These are phyloP conservation scores for Plebejus melissa DNA, from an alignment of 2,888 invertebrate species.

Conservation along the genomic window DNA sequence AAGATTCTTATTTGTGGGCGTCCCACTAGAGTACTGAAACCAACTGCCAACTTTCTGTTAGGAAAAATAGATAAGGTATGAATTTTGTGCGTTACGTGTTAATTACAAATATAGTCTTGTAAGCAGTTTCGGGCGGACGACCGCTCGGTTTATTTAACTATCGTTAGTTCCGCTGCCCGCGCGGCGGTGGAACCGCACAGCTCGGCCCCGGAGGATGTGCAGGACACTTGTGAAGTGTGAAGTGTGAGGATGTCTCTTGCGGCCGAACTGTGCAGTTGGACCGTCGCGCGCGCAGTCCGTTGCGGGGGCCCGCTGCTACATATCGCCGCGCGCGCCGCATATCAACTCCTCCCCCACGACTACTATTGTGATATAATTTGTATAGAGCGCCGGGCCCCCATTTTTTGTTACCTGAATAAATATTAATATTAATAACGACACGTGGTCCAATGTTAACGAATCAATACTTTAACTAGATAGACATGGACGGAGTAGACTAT, in stretches of 20 bases:
- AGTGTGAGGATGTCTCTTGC: not conserved
- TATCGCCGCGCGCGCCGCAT: slow-evolving; percentile 43
- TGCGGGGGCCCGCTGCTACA: not conserved
- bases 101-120: slow-evolving; percentile 66
- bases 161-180: slow-evolving; percentile 44
- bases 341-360: slow-evolving; percentile 44
- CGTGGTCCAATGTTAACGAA: slow-evolving; percentile 79
- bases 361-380: slow-evolving; percentile 37
- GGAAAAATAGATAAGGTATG: slow-evolving; percentile 59
- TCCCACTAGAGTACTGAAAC: slow-evolving; percentile 63
- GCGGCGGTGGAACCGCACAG: not conserved
- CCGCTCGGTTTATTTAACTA: slow-evolving; percentile 70
- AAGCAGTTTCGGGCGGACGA: slow-evolving; percentile 65
- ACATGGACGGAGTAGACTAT: slow-evolving; percentile 46
- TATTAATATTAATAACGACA: slow-evolving; percentile 75
- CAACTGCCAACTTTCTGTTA: slow-evolving; percentile 75
- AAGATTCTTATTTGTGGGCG: slow-evolving; percentile 54
- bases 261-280: not conserved
- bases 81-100: slow-evolving; percentile 69
- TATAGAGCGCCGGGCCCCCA: slow-evolving; percentile 56
- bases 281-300: slow-evolving; percentile 34
- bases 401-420: slow-evolving; percentile 79
- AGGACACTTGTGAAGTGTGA: not conserved
- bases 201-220: not conserved
- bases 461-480: slow-evolving; percentile 75